Conservation (phyloP, 1,140 invertebrate species). For the Drosophila elegans region DNA sequence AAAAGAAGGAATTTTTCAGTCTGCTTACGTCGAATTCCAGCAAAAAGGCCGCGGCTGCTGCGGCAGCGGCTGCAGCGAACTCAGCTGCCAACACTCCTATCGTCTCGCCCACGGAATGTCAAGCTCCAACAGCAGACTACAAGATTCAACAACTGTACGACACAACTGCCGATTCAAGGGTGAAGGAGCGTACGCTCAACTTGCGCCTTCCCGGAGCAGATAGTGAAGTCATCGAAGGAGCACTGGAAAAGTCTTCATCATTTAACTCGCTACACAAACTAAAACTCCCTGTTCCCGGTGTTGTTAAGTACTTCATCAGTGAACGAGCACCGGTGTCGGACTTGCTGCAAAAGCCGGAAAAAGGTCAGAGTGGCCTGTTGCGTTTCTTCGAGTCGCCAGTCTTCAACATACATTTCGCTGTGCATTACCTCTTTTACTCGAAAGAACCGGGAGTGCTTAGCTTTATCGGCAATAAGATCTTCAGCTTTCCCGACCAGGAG, state of each 20-base stretch:
- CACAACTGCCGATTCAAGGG: slow-evolving; percentile 25
- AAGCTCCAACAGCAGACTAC: neutral
- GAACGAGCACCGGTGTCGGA: slow-evolving; percentile 56
- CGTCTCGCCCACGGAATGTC: slow-evolving; percentile 47
- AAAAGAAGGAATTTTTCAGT: slow-evolving; percentile 83
- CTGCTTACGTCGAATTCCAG: slow-evolving; percentile 77
- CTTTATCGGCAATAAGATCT: slow-evolving; percentile 98
- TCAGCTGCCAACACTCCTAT: slow-evolving; percentile 47
- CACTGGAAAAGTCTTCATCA: slow-evolving; percentile 69
- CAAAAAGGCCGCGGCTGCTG: slow-evolving; percentile 75
- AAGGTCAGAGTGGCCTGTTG: slow-evolving; percentile 88
- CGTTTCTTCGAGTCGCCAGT: slow-evolving; percentile 98
- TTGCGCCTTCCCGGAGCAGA: slow-evolving; percentile 67
- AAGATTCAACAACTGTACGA: slow-evolving; percentile 12
- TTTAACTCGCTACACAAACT: slow-evolving; percentile 77
- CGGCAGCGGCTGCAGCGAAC: slow-evolving; percentile 62
- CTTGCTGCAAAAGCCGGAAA: slow-evolving; percentile 69
- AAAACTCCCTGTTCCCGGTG: slow-evolving; percentile 80
- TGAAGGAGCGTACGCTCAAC: slow-evolving; percentile 68
- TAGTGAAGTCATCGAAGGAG: slow-evolving; percentile 24
- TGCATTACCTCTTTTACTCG: slow-evolving; percentile 99
- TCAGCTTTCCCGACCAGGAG: slow-evolving; percentile 95
- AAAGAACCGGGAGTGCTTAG: slow-evolving; percentile 98
- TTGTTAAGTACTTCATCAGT: slow-evolving; percentile 83
- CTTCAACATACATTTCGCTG: slow-evolving; percentile 99